phyloP scores from a whole-genome alignment of 2,888 invertebrate species.

The Barypeithes pellucidus region DNA sequence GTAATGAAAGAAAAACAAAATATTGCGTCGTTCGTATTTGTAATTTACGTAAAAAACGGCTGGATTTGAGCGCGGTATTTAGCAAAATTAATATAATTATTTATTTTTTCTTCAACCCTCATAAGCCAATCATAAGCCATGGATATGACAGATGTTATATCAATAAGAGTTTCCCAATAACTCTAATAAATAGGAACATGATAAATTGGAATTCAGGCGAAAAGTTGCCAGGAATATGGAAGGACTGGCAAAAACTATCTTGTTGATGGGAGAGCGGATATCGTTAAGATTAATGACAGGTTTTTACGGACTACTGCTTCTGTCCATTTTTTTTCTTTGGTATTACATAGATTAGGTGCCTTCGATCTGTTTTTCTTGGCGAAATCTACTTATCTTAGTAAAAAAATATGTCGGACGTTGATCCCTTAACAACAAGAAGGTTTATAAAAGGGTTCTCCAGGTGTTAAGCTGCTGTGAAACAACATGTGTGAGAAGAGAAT shows the following conservation, averaged over 20 bases:
- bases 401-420: slow-evolving; percentile 4
- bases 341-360: slow-evolving; percentile 21
- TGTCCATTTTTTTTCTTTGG: slow-evolving; percentile 32
- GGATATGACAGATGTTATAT: slow-evolving; percentile 39
- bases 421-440: background rate
- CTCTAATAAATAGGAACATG: slow-evolving; percentile 49
- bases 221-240: slow-evolving; percentile 35
- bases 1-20: too few relatives aligned
- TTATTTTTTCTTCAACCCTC: background rate
- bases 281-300: slow-evolving; percentile 50
- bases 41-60: too few relatives aligned
- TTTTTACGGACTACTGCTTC: slow-evolving; percentile 49
- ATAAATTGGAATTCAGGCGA: slow-evolving; percentile 35
- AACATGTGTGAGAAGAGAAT: too few relatives aligned
- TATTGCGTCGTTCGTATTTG: too few relatives aligned
- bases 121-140: slow-evolving; percentile 11
- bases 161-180: slow-evolving; percentile 25
- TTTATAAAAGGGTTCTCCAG: background rate
- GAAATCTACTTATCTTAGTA: slow-evolving; percentile 24
- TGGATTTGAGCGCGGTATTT: too few relatives aligned
- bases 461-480: too few relatives aligned
- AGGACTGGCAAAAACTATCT: slow-evolving; percentile 49
- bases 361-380: slow-evolving; percentile 11
- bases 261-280: slow-evolving; percentile 48
- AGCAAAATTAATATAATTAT: too few relatives aligned